Percentiles rank a stretch among this genome's conserved stretches.
Evolutionary conservation across 2,888 invertebrate genomes (phyloP).

Genomic region (Amphipoea lucens): DNA sequence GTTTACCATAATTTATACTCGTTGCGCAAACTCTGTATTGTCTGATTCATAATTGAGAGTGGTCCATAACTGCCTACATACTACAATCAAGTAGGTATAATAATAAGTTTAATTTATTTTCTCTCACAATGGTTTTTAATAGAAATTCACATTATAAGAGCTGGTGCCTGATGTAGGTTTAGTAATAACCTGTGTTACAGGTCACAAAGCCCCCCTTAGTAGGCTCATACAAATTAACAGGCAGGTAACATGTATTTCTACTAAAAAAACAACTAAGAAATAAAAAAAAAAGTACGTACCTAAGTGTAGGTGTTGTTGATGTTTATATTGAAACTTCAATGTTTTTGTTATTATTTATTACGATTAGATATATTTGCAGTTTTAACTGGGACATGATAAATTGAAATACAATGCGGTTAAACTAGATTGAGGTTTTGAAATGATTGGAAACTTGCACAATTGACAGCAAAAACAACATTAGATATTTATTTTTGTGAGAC

Average conservation of each 20-base stretch:
- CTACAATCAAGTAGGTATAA: not conserved
- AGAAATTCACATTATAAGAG: not conserved
- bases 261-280: not conserved
- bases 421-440: conserved; percentile 21
- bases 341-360: conserved; percentile 22
- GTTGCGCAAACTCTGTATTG: conserved; percentile 25
- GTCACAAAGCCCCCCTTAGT: not conserved
- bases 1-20: conserved; percentile 33
- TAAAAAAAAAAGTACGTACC: not conserved
- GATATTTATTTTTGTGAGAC: not conserved
- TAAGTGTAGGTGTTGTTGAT: not conserved
- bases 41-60: conserved; percentile 37
- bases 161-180: not conserved
- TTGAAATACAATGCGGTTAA: conserved; percentile 8
- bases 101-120: not conserved
- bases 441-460: not conserved
- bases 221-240: not conserved
- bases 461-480: conserved; percentile 14
- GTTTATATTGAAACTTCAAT: not conserved
- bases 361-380: conserved; percentile 4
- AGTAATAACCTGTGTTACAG: not conserved
- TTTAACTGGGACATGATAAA: conserved; percentile 21
- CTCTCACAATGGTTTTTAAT: not conserved
- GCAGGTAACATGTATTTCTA: not conserved
- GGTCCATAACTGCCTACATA: not conserved